Percentiles rank a stretch among this genome's conserved stretches.
Conservation (phyloP, 2,888 invertebrate genomes). For the Callosobruchus maculatus region DNA sequence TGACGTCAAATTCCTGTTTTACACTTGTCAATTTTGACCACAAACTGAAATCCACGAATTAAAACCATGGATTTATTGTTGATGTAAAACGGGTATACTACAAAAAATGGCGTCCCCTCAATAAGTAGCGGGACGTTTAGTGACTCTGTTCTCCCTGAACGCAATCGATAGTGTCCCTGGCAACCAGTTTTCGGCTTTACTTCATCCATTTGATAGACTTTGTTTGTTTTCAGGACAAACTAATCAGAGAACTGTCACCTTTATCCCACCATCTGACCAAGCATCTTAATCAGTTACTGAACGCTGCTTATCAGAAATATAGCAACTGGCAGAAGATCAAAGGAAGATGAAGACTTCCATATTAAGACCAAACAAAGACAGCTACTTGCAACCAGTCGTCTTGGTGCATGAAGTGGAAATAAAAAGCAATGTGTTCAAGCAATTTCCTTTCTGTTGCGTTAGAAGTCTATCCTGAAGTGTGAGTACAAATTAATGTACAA, state of each 20-base stretch:
- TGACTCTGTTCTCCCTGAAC: too few relatives aligned
- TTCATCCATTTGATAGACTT: background rate
- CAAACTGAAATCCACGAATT: too few relatives aligned
- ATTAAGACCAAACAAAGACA: background rate
- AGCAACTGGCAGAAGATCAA: constrained; percentile 71
- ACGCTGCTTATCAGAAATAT: constrained; percentile 82
- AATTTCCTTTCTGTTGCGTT: background rate
- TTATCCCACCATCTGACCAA: constrained; percentile 75
- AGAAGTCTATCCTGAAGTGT: background rate
- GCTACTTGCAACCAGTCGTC: background rate
- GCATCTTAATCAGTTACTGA: constrained; percentile 84
- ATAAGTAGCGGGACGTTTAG: too few relatives aligned
- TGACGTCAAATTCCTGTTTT: too few relatives aligned
- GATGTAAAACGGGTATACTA: too few relatives aligned
- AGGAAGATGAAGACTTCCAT: constrained; percentile 33
- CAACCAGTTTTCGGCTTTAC: too few relatives aligned
- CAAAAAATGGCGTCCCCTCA: too few relatives aligned
- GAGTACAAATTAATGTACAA: background rate
- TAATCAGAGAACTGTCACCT: constrained; percentile 76
- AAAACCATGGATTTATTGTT: too few relatives aligned
- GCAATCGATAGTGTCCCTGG: too few relatives aligned
- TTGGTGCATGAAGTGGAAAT: background rate
- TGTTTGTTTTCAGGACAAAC: constrained; percentile 63
- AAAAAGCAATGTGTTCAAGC: background rate
- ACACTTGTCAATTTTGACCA: too few relatives aligned